phyloP scores from a whole-genome alignment of 2,888 invertebrate species.

The Athetis lepigone region DNA sequence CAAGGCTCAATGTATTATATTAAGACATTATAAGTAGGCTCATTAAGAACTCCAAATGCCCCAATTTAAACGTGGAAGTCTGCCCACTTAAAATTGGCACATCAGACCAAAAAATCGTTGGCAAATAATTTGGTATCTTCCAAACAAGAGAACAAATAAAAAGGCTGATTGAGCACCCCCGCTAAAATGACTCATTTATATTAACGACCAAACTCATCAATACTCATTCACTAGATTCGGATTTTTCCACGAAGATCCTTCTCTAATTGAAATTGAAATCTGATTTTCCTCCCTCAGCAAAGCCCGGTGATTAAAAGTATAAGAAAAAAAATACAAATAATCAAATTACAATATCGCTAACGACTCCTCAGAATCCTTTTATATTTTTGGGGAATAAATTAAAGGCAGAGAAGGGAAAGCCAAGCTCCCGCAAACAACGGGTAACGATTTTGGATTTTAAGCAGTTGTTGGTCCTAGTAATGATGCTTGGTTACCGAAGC shows the following conservation, averaged over 20 bases:
- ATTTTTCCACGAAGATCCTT: conserved; percentile 86
- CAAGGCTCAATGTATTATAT: too few species aligned
- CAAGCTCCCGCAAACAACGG: conserved; percentile 80
- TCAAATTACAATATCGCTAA: conserved; percentile 91
- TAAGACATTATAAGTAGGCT: conserved; percentile 23
- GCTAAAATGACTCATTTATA: conserved; percentile 85
- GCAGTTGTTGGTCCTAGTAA: conserved; percentile 66
- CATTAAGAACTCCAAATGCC: conserved; percentile 28
- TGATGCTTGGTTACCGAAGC: conserved; percentile 61
- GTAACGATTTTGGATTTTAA: conserved; percentile 83
- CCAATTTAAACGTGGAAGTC: conserved; percentile 32
- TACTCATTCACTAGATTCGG: conserved; percentile 85
- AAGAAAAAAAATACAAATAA: conserved; percentile 90
- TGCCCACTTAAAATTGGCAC: conserved; percentile 41
- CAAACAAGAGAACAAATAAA: conserved; percentile 73
- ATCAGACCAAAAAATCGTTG: conserved; percentile 45
- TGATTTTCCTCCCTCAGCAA: conserved; percentile 85
- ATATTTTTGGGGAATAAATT: conserved; percentile 89
- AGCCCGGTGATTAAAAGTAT: conserved; percentile 89
- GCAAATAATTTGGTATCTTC: conserved; percentile 60
- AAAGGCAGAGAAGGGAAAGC: conserved; percentile 82
- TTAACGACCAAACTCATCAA: conserved; percentile 88
- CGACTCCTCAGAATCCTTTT: conserved; percentile 90
- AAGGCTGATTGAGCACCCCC: conserved; percentile 78
- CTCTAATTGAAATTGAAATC: conserved; percentile 91